phyloP scores from a whole-genome alignment of 2,888 invertebrate genomes.

The Shargacucullia verbasci region DNA sequence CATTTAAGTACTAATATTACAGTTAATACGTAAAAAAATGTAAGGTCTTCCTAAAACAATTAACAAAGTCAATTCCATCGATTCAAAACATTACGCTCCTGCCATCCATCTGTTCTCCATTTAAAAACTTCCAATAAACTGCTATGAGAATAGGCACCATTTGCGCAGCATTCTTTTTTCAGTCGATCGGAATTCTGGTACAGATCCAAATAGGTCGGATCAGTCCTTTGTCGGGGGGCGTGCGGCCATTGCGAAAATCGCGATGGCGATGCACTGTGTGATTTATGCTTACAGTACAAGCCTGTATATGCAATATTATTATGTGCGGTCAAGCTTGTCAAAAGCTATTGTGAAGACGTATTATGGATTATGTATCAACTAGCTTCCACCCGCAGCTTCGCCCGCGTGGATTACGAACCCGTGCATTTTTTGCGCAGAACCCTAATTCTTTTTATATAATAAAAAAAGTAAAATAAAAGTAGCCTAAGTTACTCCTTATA shows the following conservation, averaged over 20 bases:
- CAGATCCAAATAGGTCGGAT: conserved; percentile 65
- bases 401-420: too few species aligned
- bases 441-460: too few species aligned
- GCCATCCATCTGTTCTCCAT: conserved; percentile 24
- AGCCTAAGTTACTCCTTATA: too few species aligned
- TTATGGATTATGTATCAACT: too few species aligned
- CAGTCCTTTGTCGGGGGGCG: conserved; percentile 55
- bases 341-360: conserved; percentile 3
- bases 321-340: conserved; percentile 1
- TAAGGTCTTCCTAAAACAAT: conserved; percentile 10
- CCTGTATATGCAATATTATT: conserved; percentile 32
- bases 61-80: conserved; percentile 11
- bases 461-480: too few species aligned
- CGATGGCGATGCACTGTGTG: conserved; percentile 52
- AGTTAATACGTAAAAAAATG: too few species aligned
- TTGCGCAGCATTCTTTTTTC: conserved; percentile 49
- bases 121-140: conserved; percentile 53
- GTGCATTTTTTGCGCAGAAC: too few species aligned
- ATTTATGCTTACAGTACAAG: conserved; percentile 37
- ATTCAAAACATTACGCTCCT: conserved; percentile 40
- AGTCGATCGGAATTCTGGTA: conserved; percentile 61
- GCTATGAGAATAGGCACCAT: conserved; percentile 46
- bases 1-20: too few species aligned
- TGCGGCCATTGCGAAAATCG: conserved; percentile 50
- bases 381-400: too few species aligned